Evolutionary conservation across 2,888 invertebrate genomes (phyloP), one percentile per base, ranked within the genome.

Genomic region (Trichogramma evanescens): DNA sequence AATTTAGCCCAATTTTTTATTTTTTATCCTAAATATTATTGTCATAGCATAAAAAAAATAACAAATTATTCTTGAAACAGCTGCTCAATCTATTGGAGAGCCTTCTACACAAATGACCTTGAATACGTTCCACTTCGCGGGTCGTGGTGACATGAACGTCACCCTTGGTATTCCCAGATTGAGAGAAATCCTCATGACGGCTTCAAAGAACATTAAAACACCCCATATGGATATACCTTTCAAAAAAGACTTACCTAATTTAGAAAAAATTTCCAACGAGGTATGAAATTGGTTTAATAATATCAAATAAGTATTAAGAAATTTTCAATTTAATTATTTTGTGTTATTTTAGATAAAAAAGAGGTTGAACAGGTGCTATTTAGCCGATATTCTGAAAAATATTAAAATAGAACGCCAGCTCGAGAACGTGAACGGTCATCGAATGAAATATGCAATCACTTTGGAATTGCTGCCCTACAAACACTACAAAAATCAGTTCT

Each of bases 21-120:
- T 7, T 42, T 1, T 26, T 26, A 26, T 26, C 26, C 2, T 26
- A 26, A 26, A 26, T 26, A 26, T 26, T 26, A 26, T 26, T 26
- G 26, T 26, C 26, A 26, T 26, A 26, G 26, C 26, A 26, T 26
- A 26, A 26, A 13, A 13, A 13, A 13, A 26, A 3, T 26, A 26
- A 26, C 42, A 41, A 10, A 42, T 52, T 42, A 46, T 48, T 39
- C 77, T 97, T 65, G 7, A n/a, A 10, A 78, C 99, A 52, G 98
- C 99, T 9, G 98, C 98, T 2, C 98, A 98, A 82, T 96, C 96
- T 0, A 90, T 99, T 52, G 69, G 99, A 60, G 99, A 99, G 79
- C 99, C 99, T 0, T 98, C 98, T 2, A 99, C 99, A 62, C 99
- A 99, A 83, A 99, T 99, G 99, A 99, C 99, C 71, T 80, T 99